phyloP scores from a whole-genome alignment of 2,888 invertebrate genomes.

The Sericinus montela region DNA sequence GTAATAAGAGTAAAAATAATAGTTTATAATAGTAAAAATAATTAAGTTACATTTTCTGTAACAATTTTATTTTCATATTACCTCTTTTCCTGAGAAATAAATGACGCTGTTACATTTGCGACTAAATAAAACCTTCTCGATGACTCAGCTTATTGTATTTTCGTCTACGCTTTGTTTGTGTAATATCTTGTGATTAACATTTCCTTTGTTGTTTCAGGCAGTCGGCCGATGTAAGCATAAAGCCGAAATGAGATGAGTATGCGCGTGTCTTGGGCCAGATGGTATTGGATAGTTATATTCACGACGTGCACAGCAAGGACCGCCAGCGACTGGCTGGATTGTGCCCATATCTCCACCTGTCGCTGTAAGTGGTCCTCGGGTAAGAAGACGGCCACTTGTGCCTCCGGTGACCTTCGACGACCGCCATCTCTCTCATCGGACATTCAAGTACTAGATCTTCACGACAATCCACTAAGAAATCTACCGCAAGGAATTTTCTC shows the following conservation, averaged over 20 bases:
- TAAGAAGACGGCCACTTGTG: slow-evolving; percentile 93
- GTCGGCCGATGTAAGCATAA: slow-evolving; percentile 70
- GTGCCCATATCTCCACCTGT: slow-evolving; percentile 89
- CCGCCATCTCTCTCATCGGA: slow-evolving; percentile 82
- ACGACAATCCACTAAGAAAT: slow-evolving; percentile 87
- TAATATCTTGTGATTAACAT: slow-evolving; percentile 50
- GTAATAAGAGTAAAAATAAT: no score
- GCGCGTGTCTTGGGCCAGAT: slow-evolving; percentile 77
- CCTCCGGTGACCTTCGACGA: slow-evolving; percentile 87
- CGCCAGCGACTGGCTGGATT: slow-evolving; percentile 90
- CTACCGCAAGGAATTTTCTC: slow-evolving; percentile 89
- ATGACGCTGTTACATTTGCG: background rate
- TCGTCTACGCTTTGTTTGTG: slow-evolving; percentile 39
- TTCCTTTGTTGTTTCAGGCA: slow-evolving; percentile 68
- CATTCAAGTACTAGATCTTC: slow-evolving; percentile 87
- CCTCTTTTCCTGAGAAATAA: no score
- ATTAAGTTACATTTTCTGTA: no score
- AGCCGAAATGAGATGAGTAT: slow-evolving; percentile 78
- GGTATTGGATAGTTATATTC: slow-evolving; percentile 76
- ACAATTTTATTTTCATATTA: no score
- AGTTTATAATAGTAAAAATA: no score
- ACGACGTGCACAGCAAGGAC: slow-evolving; percentile 73
- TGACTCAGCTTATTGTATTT: slow-evolving; percentile 18
- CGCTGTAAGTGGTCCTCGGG: slow-evolving; percentile 96
- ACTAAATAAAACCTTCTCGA: slow-evolving; percentile 14